phyloP scores from a whole-genome alignment of 2,113 vertebrate genomes.

The Asarcornis scutulata region DNA sequence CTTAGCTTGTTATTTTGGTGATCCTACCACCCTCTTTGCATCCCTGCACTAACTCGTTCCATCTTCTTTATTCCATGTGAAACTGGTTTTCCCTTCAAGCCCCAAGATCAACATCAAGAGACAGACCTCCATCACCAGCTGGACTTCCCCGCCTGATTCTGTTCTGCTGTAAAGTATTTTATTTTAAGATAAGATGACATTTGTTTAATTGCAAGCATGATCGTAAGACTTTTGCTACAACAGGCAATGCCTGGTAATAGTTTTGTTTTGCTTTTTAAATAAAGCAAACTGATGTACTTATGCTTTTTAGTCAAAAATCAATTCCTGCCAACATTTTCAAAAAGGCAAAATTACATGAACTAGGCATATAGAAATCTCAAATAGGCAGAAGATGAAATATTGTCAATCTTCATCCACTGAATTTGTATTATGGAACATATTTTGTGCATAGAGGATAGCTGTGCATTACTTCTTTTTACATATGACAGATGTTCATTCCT shows the following conservation, averaged over 20 bases:
- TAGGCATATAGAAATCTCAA: neutral
- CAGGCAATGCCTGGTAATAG: neutral
- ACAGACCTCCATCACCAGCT: neutral
- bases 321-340: slow-evolving; percentile 22
- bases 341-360: neutral
- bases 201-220: slow-evolving; percentile 16
- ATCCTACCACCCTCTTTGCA: neutral
- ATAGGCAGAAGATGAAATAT: slow-evolving; percentile 3
- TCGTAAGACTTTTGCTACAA: neutral
- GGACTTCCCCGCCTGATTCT: neutral
- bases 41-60: neutral
- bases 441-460: neutral
- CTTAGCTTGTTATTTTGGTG: neutral
- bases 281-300: neutral
- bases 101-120: neutral
- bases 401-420: slow-evolving; percentile 3
- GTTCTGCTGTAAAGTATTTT: neutral
- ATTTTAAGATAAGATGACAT: neutral
- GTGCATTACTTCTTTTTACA: neutral
- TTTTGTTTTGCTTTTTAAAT: slow-evolving; percentile 36
- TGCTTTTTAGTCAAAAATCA: slow-evolving; percentile 16
- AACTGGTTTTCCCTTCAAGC: neutral
- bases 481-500: slow-evolving; percentile 12
- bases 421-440: neutral
- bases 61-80: neutral